These are phyloP conservation scores for Scatophagus argus DNA, from an alignment of 2,113 vertebrate species.

Conservation along the genomic window DNA sequence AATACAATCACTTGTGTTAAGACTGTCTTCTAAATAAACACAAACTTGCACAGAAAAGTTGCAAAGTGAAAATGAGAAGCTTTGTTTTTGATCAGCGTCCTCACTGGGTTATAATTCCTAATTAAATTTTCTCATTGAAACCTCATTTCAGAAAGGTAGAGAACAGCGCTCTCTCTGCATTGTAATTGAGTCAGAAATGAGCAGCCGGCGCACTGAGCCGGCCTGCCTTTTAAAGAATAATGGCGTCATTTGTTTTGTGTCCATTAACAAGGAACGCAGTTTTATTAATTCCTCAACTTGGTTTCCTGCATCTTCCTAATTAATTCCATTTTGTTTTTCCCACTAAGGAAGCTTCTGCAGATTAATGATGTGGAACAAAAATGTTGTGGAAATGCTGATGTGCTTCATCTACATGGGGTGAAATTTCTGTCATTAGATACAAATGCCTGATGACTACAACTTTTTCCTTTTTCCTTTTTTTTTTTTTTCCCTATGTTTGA, in stretches of 20 bases:
- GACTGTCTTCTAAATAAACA: constrained; percentile 54
- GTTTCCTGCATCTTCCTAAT: constrained; percentile 87
- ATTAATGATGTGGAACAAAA: constrained; percentile 88
- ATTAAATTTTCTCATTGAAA: constrained; percentile 84
- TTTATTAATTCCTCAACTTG: constrained; percentile 91
- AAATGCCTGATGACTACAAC: constrained; percentile 85
- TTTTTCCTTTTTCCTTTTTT: constrained; percentile 41
- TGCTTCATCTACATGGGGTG: constrained; percentile 83
- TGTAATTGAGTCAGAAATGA: constrained; percentile 83
- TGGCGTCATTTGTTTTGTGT: constrained; percentile 85
- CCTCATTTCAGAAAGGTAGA: constrained; percentile 82
- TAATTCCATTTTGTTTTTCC: constrained; percentile 89
- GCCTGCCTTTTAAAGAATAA: constrained; percentile 81
- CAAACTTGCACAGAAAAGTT: constrained; percentile 55
- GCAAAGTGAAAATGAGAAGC: constrained; percentile 56
- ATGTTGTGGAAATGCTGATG: constrained; percentile 85
- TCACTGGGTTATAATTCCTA: constrained; percentile 81
- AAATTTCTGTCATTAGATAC: constrained; percentile 86
- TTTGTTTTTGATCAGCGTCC: constrained; percentile 62
- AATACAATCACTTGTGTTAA: constrained; percentile 1
- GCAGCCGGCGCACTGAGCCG: constrained; percentile 66
- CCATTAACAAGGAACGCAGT: constrained; percentile 85
- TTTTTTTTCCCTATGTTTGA: constrained; percentile 41
- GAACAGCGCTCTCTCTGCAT: constrained; percentile 70
- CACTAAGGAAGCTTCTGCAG: constrained; percentile 85